A percentile compares a stretch with the other conserved stretches of the same genome.
phyloP scores from a whole-genome alignment of 2,888 invertebrate genomes.

The Scaptomyza parva region DNA sequence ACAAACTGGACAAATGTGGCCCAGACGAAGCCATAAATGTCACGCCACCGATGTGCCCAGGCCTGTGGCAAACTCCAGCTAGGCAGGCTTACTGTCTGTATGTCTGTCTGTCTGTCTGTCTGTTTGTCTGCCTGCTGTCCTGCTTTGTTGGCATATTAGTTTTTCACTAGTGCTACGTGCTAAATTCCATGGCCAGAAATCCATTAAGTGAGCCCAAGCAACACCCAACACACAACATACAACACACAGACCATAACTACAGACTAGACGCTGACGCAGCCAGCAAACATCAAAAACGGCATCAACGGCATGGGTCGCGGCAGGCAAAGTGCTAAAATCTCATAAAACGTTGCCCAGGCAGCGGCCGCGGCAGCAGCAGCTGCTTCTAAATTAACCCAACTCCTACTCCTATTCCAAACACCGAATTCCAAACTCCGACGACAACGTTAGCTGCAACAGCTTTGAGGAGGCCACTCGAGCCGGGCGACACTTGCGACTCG shows the following conservation, averaged over 20 bases:
- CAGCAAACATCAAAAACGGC: constrained; percentile 35
- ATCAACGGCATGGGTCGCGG: constrained; percentile 45
- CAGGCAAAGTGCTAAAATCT: constrained; percentile 76
- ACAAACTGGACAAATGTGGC: constrained; percentile 25
- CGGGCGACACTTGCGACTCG: constrained; percentile 58
- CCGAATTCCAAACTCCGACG: constrained; percentile 15
- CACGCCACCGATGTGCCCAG: constrained; percentile 53
- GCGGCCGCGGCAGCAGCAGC: constrained; percentile 42
- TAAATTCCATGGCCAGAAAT: constrained; percentile 74
- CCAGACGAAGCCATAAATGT: constrained; percentile 75
- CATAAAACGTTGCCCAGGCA: constrained; percentile 62
- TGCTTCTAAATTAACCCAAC: constrained; percentile 72
- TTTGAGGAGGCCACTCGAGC: constrained; percentile 58
- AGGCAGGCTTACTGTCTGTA: neutral
- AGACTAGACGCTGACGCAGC: constrained; percentile 15
- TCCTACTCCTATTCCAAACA: constrained; percentile 44
- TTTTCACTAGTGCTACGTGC: constrained; percentile 70
- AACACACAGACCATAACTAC: neutral
- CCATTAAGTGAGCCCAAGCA: constrained; percentile 63
- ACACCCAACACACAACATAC: no score
- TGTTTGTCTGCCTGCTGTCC: neutral
- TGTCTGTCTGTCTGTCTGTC: neutral
- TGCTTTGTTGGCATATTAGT: constrained; percentile 64
- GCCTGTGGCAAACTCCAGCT: constrained; percentile 1
- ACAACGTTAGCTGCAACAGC: constrained; percentile 36